Percentiles rank a stretch among this genome's conserved stretches.
phyloP scores from a whole-genome alignment of 2,888 invertebrate species.

The Julus scandinavius region DNA sequence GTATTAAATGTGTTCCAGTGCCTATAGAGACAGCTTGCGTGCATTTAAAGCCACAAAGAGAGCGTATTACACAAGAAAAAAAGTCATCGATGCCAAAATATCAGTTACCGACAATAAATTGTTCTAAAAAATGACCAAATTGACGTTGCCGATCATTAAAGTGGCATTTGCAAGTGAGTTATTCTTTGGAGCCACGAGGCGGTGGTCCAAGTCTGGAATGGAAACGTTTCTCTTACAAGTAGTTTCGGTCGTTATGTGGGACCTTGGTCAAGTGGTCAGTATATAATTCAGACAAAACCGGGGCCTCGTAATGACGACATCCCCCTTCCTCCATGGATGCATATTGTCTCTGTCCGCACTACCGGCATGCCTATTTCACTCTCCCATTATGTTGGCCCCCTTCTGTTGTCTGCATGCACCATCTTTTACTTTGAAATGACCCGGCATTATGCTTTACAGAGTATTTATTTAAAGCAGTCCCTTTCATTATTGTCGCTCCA shows the following conservation, averaged over 20 bases:
- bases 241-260: constrained; percentile 22
- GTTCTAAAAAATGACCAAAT: constrained; percentile 3
- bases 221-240: not conserved
- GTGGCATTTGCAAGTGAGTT: constrained; percentile 30
- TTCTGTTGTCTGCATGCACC: constrained; percentile 21
- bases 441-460: constrained; percentile 8
- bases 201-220: not conserved
- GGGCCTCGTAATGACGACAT: not conserved
- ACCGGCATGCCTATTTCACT: not conserved
- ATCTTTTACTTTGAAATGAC: constrained; percentile 30
- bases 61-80: not conserved
- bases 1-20: not conserved
- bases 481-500: constrained; percentile 37
- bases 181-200: not conserved
- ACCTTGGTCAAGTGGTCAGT: constrained; percentile 6
- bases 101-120: constrained; percentile 7
- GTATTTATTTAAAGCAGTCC: constrained; percentile 16
- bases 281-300: constrained; percentile 8
- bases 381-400: not conserved
- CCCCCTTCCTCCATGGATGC: constrained; percentile 32
- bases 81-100: constrained; percentile 30
- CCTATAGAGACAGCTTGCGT: not conserved
- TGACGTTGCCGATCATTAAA: constrained; percentile 1
- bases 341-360: not conserved
- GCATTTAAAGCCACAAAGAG: constrained; percentile 12